phyloP scores from a whole-genome alignment of 2,797 vertebrate genomes.

The Crenuchus spilurus region DNA sequence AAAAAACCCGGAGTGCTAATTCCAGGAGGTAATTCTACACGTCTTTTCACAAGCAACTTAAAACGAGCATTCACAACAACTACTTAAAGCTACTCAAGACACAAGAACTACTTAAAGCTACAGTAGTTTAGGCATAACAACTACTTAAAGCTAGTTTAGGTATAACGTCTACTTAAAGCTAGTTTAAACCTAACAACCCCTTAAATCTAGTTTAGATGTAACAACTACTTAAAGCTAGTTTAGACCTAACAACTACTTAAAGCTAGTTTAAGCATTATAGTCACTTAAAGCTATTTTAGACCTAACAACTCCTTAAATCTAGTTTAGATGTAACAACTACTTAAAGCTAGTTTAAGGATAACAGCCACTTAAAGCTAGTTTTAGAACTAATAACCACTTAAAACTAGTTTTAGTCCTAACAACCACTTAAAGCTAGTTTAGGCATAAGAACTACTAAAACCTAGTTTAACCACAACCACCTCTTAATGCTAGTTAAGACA shows the following conservation, averaged over 20 bases:
- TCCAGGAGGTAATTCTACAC: too few species aligned
- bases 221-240: background rate
- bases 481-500: background rate
- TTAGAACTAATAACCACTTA: background rate
- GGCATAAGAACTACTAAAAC: background rate
- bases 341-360: background rate
- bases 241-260: background rate
- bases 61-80: too few species aligned
- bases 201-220: background rate
- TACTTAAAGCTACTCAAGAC: too few species aligned
- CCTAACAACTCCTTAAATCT: background rate
- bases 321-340: background rate
- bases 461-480: background rate
- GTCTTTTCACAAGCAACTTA: too few species aligned
- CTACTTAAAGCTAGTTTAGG: background rate
- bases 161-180: background rate
- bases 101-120: too few species aligned
- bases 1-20: slow-evolving; percentile 40
- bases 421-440: background rate
- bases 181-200: background rate
- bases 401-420: background rate
- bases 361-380: background rate
- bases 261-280: background rate
- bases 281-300: background rate
- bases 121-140: background rate